phyloP scores from a whole-genome alignment of 2,113 vertebrate genomes.

The Willisornis vidua region DNA sequence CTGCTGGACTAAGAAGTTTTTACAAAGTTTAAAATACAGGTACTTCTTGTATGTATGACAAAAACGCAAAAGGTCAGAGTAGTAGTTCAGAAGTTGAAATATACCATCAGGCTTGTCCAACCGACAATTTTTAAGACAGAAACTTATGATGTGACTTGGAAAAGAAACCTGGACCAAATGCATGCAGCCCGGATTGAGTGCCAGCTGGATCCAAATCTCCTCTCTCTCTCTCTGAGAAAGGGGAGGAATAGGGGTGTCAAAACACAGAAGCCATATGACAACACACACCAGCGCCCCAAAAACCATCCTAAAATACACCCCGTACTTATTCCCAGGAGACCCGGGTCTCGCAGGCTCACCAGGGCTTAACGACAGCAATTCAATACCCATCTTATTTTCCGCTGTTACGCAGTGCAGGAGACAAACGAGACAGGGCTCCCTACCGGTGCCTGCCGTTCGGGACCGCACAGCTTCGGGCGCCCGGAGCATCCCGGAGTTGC shows the following conservation, averaged over 20 bases:
- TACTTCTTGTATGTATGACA: not conserved
- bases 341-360: not conserved
- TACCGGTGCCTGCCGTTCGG: not conserved
- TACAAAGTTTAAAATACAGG: not conserved
- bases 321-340: not conserved
- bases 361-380: not conserved
- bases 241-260: not conserved
- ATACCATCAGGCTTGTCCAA: not conserved
- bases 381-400: not conserved
- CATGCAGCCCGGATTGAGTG: not conserved
- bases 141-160: not conserved
- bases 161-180: not conserved
- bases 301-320: not conserved
- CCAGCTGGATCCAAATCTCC: not conserved
- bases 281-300: not conserved
- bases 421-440: not conserved
- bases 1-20: not conserved
- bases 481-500: not conserved
- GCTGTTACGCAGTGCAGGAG: not conserved
- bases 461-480: not conserved
- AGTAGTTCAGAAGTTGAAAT: not conserved
- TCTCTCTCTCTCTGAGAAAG: not conserved
- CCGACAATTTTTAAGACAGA: slow-evolving; percentile 17
- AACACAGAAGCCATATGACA: not conserved
- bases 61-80: not conserved